Evolutionary conservation across 2,113 vertebrate species (phyloP), one percentile per base, ranked within the genome.

Genomic region (Ophiodon elongatus): DNA sequence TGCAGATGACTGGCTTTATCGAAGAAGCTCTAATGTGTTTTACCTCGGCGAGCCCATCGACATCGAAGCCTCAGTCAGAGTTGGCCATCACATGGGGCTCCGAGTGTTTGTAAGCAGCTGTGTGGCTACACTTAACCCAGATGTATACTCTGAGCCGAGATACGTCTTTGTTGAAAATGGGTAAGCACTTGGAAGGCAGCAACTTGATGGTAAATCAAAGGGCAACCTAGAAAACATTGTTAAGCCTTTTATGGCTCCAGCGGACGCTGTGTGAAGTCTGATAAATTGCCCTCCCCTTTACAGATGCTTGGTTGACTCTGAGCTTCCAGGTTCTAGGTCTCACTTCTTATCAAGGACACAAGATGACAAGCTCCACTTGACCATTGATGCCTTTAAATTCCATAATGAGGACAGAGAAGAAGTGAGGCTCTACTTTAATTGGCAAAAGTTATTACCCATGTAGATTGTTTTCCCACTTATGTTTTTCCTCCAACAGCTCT

Each of bases 161-260:
- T 94, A 95, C 1, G 8, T 77, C 4, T 95, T 95, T 9, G 66
- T 95, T 64, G 85, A 93, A 54, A 81, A 91, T n/a, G 94, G 94
- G 94, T 94, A 54, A 90, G 86, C 10, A 21, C 33, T 1, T 29
- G 54, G 54, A 39, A 15, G n/a, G n/a, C n/a, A n/a, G n/a, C n/a
- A n/a, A n/a, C n/a, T n/a, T n/a, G n/a, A n/a, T n/a, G n/a, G n/a
- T n/a, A n/a, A n/a, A n/a, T n/a, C n/a, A n/a, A n/a, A n/a, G n/a
- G n/a, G n/a, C n/a, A n/a, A n/a, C n/a, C n/a, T n/a, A n/a, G n/a
- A n/a, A n/a, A n/a, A n/a, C n/a, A n/a, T n/a, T n/a, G 35, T 13
- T 23, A 5, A 14, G 35, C 54, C 4, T 29, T 11, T 2, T 1
- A 31, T 33, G 41, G 41, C 13, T 45, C 13, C 43, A 15, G 43